Evolutionary conservation across 2,888 invertebrate species (phyloP), one percentile per base, ranked within the genome.

Genomic region (Meliscaeva auricollis): DNA sequence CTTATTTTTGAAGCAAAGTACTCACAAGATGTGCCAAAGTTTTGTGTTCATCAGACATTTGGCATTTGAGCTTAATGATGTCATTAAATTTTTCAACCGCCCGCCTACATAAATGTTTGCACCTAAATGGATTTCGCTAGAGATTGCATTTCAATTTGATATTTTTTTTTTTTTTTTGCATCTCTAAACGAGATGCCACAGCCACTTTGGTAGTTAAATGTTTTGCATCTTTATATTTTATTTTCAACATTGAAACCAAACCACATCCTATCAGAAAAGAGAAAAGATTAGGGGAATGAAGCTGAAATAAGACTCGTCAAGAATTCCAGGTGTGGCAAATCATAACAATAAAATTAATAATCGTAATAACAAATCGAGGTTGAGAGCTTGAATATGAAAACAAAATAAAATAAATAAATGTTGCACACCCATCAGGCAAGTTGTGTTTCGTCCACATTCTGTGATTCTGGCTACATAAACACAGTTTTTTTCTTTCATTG

Each of bases 141-240:
- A 80, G 80, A 85, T 85, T 85, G 76, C 76, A 85, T 75, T 85
- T 85, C 84, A 84, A 84, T 80, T 84, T 79, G 58, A 74, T 70
- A 66, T 64, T 69, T 64, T 35, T 58, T 58, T 20, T 64, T 69
- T 64, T 35, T 58, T 58, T 20, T 48, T 26, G 62, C 41, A 20
- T 58, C 72, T 22, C n/a, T n/a, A n/a, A n/a, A n/a, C 11, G 52
- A 22, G n/a, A 30, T 48, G 15, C 30, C 38, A 22, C 35, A 62
- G 54, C 30, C 7, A 6, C 7, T n/a, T 38, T 0, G 7, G n/a
- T 35, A 20, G 20, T 30, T 15, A 3, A 60, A 20, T 41, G 17
- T 54, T 13, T 54, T n/a, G 4, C 32, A 56, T 35, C 20, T 20
- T 4, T 32, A 54, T 32, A 11, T 11, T 13, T 7, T 7, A 62